Percentiles rank a stretch among this genome's conserved stretches.
These are phyloP conservation scores for Manis javanica DNA, from an alignment of 2,797 vertebrate species.

Conservation along the genomic window DNA sequence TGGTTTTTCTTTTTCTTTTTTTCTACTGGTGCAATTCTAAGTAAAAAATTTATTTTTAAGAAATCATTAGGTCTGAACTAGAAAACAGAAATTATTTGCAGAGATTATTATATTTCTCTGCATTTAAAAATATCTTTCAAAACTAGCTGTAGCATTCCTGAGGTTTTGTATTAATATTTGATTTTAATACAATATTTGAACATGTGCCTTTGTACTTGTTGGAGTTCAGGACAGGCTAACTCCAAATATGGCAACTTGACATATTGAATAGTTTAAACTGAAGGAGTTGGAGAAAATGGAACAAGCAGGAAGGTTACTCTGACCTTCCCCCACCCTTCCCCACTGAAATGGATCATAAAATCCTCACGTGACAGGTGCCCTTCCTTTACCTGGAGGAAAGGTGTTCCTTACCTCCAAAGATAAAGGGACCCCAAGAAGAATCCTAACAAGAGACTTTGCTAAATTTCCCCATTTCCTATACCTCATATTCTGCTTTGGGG, in stretches of 20 bases:
- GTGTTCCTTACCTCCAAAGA: neutral
- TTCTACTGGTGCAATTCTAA: neutral
- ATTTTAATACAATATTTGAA: neutral
- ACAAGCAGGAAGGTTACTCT: neutral
- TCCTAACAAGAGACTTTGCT: neutral
- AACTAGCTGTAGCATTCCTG: neutral
- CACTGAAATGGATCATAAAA: neutral
- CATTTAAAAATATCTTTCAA: conserved; percentile 11
- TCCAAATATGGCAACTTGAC: neutral
- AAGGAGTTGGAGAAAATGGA: neutral
- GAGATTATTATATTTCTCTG: neutral
- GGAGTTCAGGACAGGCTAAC: neutral
- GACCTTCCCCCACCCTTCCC: neutral
- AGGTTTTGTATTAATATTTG: neutral
- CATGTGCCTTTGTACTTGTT: neutral
- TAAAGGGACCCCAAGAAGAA: neutral
- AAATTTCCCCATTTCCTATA: neutral
- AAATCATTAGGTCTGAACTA: neutral
- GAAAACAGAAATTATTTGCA: conserved; percentile 19
- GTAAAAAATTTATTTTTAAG: neutral
- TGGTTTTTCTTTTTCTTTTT: neutral
- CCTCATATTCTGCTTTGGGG: neutral
- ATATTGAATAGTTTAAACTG: neutral
- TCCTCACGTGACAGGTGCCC: neutral
- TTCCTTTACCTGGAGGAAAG: neutral